These are phyloP conservation scores for Cebidichthys violaceus DNA, from an alignment of 2,113 vertebrate genomes.

Conservation along the genomic window DNA sequence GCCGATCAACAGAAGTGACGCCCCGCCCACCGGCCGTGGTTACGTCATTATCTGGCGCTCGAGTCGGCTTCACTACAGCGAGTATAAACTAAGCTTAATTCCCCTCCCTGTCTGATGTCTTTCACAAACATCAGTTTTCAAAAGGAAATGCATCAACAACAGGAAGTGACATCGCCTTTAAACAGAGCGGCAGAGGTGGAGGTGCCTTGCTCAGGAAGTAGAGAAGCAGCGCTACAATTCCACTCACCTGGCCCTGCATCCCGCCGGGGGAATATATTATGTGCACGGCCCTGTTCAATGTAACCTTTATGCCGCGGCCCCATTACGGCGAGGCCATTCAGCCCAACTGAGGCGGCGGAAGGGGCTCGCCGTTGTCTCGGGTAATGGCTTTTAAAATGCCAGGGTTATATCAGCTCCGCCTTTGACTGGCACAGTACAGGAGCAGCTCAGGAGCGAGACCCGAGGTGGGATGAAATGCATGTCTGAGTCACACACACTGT, in stretches of 20 bases:
- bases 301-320: neutral
- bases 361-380: neutral
- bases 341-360: neutral
- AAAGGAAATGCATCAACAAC: no score
- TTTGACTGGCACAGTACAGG: neutral
- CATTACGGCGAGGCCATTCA: slow-evolving; percentile 20
- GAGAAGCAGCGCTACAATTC: neutral
- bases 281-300: neutral
- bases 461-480: neutral
- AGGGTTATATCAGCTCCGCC: neutral
- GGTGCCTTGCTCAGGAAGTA: neutral
- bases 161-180: neutral
- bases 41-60: no score
- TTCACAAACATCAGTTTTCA: no score
- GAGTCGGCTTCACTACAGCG: no score
- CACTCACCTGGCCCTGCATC: neutral
- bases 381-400: slow-evolving; percentile 51
- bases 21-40: no score
- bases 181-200: neutral
- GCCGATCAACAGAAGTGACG: no score
- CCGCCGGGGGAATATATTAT: neutral
- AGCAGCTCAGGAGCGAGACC: neutral
- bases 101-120: no score
- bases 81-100: no score
- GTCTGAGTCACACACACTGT: slow-evolving; percentile 17